phyloP scores from a whole-genome alignment of 1,140 invertebrate genomes.

The Macrosteles quadrilineatus region DNA sequence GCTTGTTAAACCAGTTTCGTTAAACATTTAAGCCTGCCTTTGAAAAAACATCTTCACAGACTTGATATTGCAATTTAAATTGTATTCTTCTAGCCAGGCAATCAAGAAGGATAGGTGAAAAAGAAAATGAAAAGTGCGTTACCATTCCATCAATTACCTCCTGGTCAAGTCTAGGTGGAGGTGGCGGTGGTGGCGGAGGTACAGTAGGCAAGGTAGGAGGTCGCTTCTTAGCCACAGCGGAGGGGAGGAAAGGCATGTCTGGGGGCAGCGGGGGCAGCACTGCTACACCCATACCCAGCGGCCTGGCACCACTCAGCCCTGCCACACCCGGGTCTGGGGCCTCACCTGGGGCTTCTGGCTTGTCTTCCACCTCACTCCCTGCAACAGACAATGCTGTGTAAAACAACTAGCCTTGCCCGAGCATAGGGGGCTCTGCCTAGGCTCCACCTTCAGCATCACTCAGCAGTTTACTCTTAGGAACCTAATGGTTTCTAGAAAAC shows the following conservation, averaged over 20 bases:
- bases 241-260: conserved; percentile 53
- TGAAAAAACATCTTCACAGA: too few species aligned
- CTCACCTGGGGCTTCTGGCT: conserved; percentile 69
- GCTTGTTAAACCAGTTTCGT: too few species aligned
- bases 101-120: too few species aligned
- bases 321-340: conserved; percentile 68
- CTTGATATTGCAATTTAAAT: too few species aligned
- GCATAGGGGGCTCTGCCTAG: too few species aligned
- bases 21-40: too few species aligned
- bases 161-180: conserved; percentile 64
- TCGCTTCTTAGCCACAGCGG: conserved; percentile 50
- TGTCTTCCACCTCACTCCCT: conserved; percentile 28
- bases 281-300: conserved; percentile 60
- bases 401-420: too few species aligned
- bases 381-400: too few species aligned
- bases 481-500: too few species aligned
- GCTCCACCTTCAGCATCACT: too few species aligned
- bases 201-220: conserved; percentile 56
- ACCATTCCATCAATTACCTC: conserved; percentile 56
- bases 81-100: too few species aligned
- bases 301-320: conserved; percentile 73
- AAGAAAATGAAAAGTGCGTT: conserved; percentile 1
- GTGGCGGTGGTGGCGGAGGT: conserved; percentile 56
- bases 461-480: too few species aligned
- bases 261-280: conserved; percentile 58